These are phyloP conservation scores for Lasioglossum villosulum DNA, from an alignment of 2,888 invertebrate genomes.

Conservation along the genomic window DNA sequence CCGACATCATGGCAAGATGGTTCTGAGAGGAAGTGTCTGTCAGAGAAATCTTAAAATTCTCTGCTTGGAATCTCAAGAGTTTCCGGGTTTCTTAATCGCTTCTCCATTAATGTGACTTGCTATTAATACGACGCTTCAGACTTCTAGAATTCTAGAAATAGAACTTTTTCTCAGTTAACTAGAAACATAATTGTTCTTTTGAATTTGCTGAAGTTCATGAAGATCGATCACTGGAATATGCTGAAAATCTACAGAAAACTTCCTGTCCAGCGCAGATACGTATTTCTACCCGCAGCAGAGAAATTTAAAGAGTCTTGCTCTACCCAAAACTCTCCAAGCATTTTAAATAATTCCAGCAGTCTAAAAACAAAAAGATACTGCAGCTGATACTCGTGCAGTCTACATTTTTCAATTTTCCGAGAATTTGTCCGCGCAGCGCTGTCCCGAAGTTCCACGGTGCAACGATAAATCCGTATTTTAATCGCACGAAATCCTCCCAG, in stretches of 20 bases:
- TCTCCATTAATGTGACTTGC: not conserved
- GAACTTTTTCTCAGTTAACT: not conserved
- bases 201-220: not conserved
- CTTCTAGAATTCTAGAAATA: not conserved
- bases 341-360: not conserved
- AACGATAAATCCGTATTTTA: constrained; percentile 4
- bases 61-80: not conserved
- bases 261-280: not conserved
- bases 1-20: not conserved
- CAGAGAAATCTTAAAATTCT: not conserved
- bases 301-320: not conserved
- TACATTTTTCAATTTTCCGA: not conserved
- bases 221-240: not conserved
- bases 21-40: not conserved
- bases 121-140: not conserved
- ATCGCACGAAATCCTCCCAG: constrained; percentile 5
- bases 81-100: not conserved
- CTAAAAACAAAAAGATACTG: not conserved
- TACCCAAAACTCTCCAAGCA: not conserved
- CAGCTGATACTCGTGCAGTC: not conserved
- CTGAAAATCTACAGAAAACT: not conserved
- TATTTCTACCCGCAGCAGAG: not conserved
- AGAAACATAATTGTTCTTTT: no score
- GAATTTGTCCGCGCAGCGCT: not conserved
- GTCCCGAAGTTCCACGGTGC: not conserved